Evolutionary conservation across 2,888 invertebrate genomes (phyloP).

Genomic region (Caenorhabditis japonica): DNA sequence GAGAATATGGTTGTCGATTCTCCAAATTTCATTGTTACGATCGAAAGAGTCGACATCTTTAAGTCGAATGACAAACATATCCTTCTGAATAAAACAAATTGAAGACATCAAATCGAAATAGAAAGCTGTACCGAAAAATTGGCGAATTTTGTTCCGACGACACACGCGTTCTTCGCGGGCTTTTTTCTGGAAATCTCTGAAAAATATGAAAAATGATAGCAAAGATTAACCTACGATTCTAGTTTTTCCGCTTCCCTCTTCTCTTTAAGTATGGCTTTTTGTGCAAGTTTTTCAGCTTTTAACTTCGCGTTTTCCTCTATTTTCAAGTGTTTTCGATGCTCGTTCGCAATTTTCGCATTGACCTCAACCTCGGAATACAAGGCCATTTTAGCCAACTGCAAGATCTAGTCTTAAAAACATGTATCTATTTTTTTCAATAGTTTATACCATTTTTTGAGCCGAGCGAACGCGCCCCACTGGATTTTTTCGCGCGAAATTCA

Average conservation of each 20-base stretch:
- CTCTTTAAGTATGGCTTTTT: constrained; percentile 4
- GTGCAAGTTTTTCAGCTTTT: constrained; percentile 17
- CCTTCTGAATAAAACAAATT: too few species aligned
- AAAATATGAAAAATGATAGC: too few species aligned
- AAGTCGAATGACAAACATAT: constrained; percentile 47
- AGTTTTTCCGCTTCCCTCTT: constrained; percentile 2
- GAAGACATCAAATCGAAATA: too few species aligned
- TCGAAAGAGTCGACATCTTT: constrained; percentile 47
- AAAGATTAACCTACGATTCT: too few species aligned
- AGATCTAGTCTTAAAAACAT: too few species aligned
- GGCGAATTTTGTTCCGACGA: constrained; percentile 2
- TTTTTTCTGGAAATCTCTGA: constrained; percentile 14
- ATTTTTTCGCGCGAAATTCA: too few species aligned
- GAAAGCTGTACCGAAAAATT: constrained; percentile 31
- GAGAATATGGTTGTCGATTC: constrained; percentile 52
- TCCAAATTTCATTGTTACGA: constrained; percentile 52
- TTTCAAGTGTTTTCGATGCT: constrained; percentile 1
- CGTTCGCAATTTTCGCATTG: constrained; percentile 4
- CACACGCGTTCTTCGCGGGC: not conserved
- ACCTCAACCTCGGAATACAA: too few species aligned
- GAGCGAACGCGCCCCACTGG: too few species aligned
- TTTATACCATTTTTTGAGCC: too few species aligned
- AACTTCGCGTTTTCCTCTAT: constrained; percentile 10
- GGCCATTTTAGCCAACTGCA: too few species aligned
- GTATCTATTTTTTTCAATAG: too few species aligned